Conservation (phyloP, 2,113 vertebrate species). For the Mystacornis crossleyi region DNA sequence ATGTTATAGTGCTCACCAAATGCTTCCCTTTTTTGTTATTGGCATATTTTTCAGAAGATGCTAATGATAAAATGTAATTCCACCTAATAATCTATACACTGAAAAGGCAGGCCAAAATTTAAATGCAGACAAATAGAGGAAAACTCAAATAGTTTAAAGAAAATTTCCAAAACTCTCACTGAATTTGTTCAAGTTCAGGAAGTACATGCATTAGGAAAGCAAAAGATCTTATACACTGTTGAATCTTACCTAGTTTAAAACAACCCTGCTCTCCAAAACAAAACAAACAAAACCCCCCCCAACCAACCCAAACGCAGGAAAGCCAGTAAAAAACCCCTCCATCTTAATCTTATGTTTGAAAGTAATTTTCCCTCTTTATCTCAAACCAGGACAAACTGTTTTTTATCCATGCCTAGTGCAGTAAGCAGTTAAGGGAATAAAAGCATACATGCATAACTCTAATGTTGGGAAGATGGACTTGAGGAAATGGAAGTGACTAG, state of each 20-base stretch:
- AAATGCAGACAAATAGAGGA: background rate
- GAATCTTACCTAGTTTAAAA: background rate
- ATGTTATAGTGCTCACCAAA: background rate
- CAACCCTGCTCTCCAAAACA: accelerated
- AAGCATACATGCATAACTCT: background rate
- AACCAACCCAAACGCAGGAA: background rate
- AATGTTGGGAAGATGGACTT: background rate
- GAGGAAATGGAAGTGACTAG: background rate
- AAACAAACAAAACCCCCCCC: accelerated
- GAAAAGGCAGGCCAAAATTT: background rate
- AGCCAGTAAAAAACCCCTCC: accelerated
- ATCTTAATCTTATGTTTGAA: background rate
- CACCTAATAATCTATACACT: background rate
- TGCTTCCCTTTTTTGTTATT: background rate
- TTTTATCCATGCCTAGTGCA: background rate
- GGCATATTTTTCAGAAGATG: background rate
- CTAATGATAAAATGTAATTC: background rate
- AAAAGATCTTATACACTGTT: background rate
- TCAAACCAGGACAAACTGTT: background rate
- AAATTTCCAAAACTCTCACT: background rate
- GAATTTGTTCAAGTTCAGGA: background rate
- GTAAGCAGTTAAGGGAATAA: background rate
- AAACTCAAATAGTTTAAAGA: background rate
- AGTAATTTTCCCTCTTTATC: background rate
- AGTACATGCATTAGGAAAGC: background rate